Percentiles rank a stretch among this genome's conserved stretches.
phyloP scores from a whole-genome alignment of 1,140 invertebrate genomes.

The Drosophila biarmipes region DNA sequence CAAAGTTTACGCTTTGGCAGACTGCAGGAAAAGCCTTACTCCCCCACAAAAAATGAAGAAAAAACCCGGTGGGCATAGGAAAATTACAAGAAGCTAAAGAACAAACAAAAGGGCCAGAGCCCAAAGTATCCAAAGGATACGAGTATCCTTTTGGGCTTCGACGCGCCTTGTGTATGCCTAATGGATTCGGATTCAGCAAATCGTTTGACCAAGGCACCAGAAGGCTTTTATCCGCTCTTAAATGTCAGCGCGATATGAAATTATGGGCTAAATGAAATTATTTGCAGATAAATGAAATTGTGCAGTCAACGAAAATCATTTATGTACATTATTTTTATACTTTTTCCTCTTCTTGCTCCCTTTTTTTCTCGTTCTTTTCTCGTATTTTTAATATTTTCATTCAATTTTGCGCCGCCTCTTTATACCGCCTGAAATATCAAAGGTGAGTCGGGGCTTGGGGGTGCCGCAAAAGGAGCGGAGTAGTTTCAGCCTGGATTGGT shows the following conservation, averaged over 20 bases:
- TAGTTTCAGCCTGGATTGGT: conserved; percentile 52
- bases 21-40: background rate
- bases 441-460: conserved; percentile 43
- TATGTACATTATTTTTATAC: conserved; percentile 43
- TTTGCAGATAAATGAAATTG: conserved; percentile 67
- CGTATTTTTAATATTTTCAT: conserved; percentile 70
- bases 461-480: background rate
- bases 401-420: conserved; percentile 54
- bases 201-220: conserved; percentile 25
- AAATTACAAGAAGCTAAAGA: conserved; percentile 36
- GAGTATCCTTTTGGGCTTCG: conserved; percentile 17
- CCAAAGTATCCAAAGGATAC: conserved; percentile 32
- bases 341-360: conserved; percentile 18
- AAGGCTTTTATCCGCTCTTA: conserved; percentile 35
- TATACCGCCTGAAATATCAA: conserved; percentile 60
- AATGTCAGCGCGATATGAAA: conserved; percentile 61
- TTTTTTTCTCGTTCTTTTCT: conserved; percentile 9
- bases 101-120: conserved; percentile 22
- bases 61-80: conserved; percentile 23
- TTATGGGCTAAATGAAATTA: conserved; percentile 57
- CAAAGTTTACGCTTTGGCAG: conserved; percentile 14
- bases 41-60: background rate
- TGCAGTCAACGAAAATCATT: conserved; percentile 63
- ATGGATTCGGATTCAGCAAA: conserved; percentile 38
- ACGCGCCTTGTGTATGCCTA: conserved; percentile 18